Base-by-base conservation (phyloP, 2,797 vertebrate genomes). In the Salarias fasciatus region DNA sequence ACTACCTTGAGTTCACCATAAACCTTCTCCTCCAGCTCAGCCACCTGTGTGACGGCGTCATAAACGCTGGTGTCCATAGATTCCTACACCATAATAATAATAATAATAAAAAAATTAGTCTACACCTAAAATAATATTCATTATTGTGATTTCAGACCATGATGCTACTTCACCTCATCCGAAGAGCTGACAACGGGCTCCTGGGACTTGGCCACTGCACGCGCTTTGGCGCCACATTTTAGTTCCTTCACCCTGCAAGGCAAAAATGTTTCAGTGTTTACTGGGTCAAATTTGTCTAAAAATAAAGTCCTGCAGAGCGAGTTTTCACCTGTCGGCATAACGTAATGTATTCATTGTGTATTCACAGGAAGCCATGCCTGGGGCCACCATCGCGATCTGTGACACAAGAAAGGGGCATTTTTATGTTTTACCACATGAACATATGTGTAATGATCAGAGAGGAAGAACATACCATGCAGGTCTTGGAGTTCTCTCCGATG, bases 321-420 rank as follows among this genome's bases (percentile, higher is more conserved):
- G 35, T 38, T 6, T 14, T 8, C 62, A 99, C 98, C 98, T 96
- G 94, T 99, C 95, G 63, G 97, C 96, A 0, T 99, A 99, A 82
- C 97, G 93, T 66, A 99, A 89, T 0, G 98, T 99, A 83, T 99
- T 99, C 83, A 99, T 92, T 5, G 97, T 96, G 56, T 99, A 98
- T 77, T 99, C 97, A 76, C 97, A 98, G 6, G 96, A 99, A 68
- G 76, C 81, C 93, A 99, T 96, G 60, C 96, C 94, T 3, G 98
- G 98, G 42, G 98, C 98, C 77, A 99, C 95, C 97, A 98, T 98
- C 8, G 98, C 95, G 76, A 99, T 99, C 97, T 99, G 52, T 46
- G 11, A 44, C 50, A 42, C n/a, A 29, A 54, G 13, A 6, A 53
- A 44, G 10, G 0, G 6, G 28, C 8, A 44, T 15, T 24, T 11